A percentile compares a stretch with the other conserved stretches of the same genome.
phyloP scores from a whole-genome alignment of 1,140 invertebrate species.

The Agraylea sexmaculata region DNA sequence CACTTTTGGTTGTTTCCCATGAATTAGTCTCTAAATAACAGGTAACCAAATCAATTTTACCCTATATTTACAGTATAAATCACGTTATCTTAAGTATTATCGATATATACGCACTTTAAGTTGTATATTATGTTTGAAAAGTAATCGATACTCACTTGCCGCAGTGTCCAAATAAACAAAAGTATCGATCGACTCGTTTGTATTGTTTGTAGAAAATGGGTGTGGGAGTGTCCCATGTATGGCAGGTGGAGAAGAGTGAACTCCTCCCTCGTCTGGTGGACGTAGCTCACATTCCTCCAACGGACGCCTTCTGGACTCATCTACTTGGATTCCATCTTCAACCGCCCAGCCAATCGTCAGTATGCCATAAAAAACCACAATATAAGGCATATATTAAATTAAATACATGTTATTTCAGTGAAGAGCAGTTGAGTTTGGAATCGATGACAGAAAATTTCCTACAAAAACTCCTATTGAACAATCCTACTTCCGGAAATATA shows the following conservation, averaged over 20 bases:
- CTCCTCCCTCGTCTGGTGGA: slow-evolving; percentile 68
- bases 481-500: slow-evolving; percentile 76
- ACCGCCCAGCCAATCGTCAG: slow-evolving; percentile 60
- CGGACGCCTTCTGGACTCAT: slow-evolving; percentile 90
- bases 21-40: too few relatives aligned
- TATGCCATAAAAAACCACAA: slow-evolving; percentile 15
- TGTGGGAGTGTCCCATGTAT: slow-evolving; percentile 67
- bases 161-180: too few relatives aligned
- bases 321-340: slow-evolving; percentile 84
- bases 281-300: slow-evolving; percentile 64
- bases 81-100: too few relatives aligned
- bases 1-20: too few relatives aligned
- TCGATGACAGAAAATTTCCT: slow-evolving; percentile 61
- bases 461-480: slow-evolving; percentile 64
- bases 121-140: too few relatives aligned
- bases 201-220: too few relatives aligned
- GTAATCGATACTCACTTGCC: too few relatives aligned
- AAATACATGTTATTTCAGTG: slow-evolving; percentile 41
- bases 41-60: too few relatives aligned
- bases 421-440: slow-evolving; percentile 70
- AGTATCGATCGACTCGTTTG: too few relatives aligned
- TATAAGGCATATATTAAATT: slow-evolving; percentile 24
- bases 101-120: too few relatives aligned
- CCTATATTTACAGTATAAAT: too few relatives aligned
- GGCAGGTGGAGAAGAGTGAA: slow-evolving; percentile 72